These are phyloP conservation scores for Jaculus jaculus DNA, from an alignment of 2,113 vertebrate species.

Conservation along the genomic window DNA sequence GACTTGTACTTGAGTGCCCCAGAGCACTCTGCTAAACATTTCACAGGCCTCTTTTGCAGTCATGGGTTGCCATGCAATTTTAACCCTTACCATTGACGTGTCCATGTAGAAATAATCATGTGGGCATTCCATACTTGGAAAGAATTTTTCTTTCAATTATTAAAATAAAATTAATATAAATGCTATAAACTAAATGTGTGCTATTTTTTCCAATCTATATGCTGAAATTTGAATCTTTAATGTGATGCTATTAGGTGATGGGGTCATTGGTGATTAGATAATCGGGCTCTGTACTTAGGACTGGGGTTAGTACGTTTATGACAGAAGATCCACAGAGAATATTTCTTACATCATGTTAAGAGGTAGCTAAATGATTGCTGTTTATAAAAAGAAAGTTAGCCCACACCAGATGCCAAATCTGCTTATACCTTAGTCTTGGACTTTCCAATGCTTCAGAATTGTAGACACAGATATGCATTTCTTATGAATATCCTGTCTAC, in stretches of 20 bases:
- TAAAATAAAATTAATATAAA: not conserved
- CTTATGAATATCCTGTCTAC: too few species aligned
- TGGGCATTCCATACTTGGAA: not conserved
- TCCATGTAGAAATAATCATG: not conserved
- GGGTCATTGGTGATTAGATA: not conserved
- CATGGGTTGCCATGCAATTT: accelerated
- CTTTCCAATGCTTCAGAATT: not conserved
- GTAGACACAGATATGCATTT: not conserved
- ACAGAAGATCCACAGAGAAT: not conserved
- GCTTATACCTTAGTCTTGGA: not conserved
- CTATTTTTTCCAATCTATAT: too few species aligned
- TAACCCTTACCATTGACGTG: not conserved
- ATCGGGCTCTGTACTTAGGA: not conserved
- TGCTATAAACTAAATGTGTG: not conserved
- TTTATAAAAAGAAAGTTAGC: not conserved
- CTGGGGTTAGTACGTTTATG: not conserved
- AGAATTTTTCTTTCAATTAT: not conserved
- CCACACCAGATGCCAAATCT: not conserved
- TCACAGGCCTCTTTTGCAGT: not conserved
- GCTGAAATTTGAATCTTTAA: not conserved
- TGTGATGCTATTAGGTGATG: not conserved
- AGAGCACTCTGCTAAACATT: not conserved
- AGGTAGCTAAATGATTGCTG: not conserved
- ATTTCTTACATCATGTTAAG: not conserved
- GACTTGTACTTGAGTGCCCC: not conserved